Evolutionary conservation across 2,888 invertebrate genomes (phyloP).

Genomic region (Diarsia brunnea): DNA sequence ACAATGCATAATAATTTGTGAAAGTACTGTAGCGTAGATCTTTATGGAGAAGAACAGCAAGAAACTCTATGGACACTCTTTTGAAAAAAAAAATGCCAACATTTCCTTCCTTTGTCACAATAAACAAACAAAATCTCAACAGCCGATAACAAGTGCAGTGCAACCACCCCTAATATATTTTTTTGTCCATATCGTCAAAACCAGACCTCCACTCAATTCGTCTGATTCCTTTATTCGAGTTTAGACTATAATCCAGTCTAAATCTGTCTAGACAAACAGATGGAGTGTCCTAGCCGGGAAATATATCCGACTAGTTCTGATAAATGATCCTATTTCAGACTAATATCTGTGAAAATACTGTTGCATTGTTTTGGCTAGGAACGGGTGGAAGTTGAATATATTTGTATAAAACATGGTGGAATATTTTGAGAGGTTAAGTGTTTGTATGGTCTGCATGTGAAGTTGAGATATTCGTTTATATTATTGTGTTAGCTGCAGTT

Average conservation of each 20-base stretch:
- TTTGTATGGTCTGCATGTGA: conserved; percentile 1
- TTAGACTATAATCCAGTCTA: conserved; percentile 53
- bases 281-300: conserved; percentile 43
- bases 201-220: conserved; percentile 25
- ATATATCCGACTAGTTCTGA: conserved; percentile 49
- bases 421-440: conserved; percentile 1
- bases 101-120: background rate
- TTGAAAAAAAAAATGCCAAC: too few species aligned
- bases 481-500: background rate
- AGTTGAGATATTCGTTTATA: conserved; percentile 10
- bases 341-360: conserved; percentile 42
- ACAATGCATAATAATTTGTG: too few species aligned
- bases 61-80: too few species aligned
- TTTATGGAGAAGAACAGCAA: too few species aligned
- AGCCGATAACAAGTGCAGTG: background rate
- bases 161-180: background rate
- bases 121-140: background rate
- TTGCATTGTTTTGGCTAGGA: conserved; percentile 28
- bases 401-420: conserved; percentile 14
- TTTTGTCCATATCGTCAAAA: conserved; percentile 7
- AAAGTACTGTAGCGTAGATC: too few species aligned
- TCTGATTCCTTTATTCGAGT: conserved; percentile 37
- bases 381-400: conserved; percentile 3
- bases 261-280: conserved; percentile 62
- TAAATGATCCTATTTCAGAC: conserved; percentile 54